These are phyloP conservation scores for Muscicapa adusta DNA, from an alignment of 2,113 vertebrate species.

Conservation along the genomic window DNA sequence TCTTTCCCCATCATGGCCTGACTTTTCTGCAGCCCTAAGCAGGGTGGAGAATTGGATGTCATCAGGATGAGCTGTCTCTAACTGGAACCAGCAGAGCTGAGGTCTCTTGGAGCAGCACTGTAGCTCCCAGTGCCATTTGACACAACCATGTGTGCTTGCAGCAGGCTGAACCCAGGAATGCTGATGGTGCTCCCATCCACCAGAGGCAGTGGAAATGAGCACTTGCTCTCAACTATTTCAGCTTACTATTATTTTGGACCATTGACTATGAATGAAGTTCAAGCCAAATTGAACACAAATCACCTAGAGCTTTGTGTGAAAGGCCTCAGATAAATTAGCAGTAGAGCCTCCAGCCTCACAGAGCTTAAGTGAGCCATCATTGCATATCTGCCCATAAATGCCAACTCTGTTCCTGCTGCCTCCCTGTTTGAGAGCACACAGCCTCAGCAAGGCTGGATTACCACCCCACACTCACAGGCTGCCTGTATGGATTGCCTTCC, in stretches of 20 bases:
- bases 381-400: not conserved
- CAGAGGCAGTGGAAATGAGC: not conserved
- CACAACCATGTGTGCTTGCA: not conserved
- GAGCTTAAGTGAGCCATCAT: not conserved
- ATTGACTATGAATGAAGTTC: slow-evolving; percentile 1
- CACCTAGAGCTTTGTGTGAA: not conserved
- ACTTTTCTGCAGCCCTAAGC: not conserved
- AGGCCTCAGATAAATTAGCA: not conserved
- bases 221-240: not conserved
- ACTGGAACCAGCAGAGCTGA: not conserved
- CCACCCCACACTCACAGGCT: rapidly evolving
- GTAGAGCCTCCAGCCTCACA: not conserved
- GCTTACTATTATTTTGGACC: slow-evolving; percentile 26
- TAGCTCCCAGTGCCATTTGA: not conserved
- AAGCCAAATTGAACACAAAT: slow-evolving; percentile 13
- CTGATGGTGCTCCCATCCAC: not conserved
- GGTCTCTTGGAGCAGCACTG: not conserved
- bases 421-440: not conserved
- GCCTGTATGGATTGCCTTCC: not conserved
- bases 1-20: not conserved
- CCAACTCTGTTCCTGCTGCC: not conserved
- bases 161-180: not conserved
- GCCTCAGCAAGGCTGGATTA: not conserved
- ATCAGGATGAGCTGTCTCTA: not conserved
- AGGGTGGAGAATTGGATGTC: not conserved